Percentiles rank a stretch among this genome's conserved stretches.
Conservation (phyloP, 2,113 vertebrate genomes). For the Urocitellus parryii region DNA sequence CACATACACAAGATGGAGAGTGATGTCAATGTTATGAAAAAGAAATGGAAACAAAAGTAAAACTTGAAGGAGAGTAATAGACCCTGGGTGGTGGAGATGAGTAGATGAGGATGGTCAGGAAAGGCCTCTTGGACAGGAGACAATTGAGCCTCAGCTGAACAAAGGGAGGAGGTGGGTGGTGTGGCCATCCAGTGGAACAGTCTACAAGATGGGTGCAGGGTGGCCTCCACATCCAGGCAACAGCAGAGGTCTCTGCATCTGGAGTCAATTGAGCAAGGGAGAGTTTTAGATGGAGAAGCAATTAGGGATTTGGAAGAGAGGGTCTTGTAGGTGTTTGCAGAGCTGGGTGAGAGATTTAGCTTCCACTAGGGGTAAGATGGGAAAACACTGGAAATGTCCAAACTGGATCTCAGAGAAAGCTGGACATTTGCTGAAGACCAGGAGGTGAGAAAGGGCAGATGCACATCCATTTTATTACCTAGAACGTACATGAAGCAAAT, state of each 20-base stretch:
- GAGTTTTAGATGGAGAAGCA: neutral
- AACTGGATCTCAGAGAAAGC: neutral
- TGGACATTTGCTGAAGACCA: neutral
- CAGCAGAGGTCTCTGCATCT: neutral
- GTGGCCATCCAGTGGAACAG: neutral
- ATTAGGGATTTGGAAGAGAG: neutral
- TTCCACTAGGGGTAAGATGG: neutral
- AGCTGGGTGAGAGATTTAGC: neutral
- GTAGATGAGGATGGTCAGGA: neutral
- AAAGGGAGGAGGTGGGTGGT: rapidly evolving
- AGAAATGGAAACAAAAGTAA: neutral
- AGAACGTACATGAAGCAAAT: neutral
- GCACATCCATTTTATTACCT: neutral
- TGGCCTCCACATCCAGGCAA: rapidly evolving
- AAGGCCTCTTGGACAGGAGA: neutral
- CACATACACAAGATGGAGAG: neutral
- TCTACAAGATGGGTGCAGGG: no score
- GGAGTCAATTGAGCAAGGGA: rapidly evolving
- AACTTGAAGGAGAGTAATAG: no score
- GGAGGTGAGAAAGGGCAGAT: neutral
- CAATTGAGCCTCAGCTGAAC: neutral
- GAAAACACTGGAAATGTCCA: neutral
- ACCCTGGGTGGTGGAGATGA: no score
- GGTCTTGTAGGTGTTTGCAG: neutral
- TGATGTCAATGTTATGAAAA: neutral